A percentile compares a stretch with the other conserved stretches of the same genome.
phyloP scores from a whole-genome alignment of 2,888 invertebrate genomes.

The Argyra leucocephala region DNA sequence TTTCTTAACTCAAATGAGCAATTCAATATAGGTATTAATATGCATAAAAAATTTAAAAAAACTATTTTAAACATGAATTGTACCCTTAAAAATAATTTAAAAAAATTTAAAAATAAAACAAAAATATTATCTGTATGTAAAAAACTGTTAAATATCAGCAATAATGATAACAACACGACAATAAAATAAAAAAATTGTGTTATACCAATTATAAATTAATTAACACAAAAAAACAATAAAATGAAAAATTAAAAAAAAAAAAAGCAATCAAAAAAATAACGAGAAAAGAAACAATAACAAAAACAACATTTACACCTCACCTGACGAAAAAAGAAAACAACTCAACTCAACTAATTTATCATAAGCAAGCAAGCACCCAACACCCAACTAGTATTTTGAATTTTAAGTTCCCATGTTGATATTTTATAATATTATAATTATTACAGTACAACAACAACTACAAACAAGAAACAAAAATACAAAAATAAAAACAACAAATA shows the following conservation, averaged over 20 bases:
- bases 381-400: neutral
- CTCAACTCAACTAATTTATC: neutral
- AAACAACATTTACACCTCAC: neutral
- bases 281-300: neutral
- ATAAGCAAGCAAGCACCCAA: neutral
- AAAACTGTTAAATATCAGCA: too few relatives aligned
- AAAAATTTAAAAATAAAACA: too few relatives aligned
- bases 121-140: too few relatives aligned
- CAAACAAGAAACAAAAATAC: neutral
- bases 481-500: neutral
- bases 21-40: too few relatives aligned
- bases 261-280: neutral
- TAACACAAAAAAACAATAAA: neutral
- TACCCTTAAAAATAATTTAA: too few relatives aligned
- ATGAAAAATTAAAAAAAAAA: neutral
- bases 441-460: neutral
- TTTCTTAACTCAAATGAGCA: too few relatives aligned
- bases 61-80: too few relatives aligned
- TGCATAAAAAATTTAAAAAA: too few relatives aligned
- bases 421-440: too few relatives aligned
- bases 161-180: too few relatives aligned
- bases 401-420: neutral
- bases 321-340: neutral
- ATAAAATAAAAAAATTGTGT: too few relatives aligned
- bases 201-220: too few relatives aligned